Evolutionary conservation across 2,113 vertebrate species (phyloP).

Genomic region (Hemicordylus capensis): DNA sequence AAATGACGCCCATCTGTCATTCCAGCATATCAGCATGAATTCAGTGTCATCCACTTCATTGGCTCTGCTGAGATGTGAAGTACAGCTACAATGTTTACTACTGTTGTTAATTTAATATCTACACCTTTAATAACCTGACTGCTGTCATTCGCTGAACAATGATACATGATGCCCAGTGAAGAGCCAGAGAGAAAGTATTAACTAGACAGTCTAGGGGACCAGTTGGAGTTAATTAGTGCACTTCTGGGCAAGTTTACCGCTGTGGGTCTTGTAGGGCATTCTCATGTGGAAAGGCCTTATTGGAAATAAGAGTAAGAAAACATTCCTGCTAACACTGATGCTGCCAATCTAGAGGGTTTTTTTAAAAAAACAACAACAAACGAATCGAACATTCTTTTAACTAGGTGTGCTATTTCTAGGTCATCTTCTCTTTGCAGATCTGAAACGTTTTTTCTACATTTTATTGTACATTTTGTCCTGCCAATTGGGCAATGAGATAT

Average conservation of each 20-base stretch:
- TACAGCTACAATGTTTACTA: constrained; percentile 85
- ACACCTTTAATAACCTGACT: constrained; percentile 88
- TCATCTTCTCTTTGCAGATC: constrained; percentile 25
- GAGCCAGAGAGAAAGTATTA: constrained; percentile 75
- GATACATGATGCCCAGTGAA: constrained; percentile 81
- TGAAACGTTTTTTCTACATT: not conserved
- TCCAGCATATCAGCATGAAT: constrained; percentile 83
- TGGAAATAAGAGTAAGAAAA: constrained; percentile 60
- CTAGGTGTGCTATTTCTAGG: constrained; percentile 34
- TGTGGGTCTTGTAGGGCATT: constrained; percentile 57
- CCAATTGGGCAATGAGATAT: too few species aligned
- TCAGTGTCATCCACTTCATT: constrained; percentile 86
- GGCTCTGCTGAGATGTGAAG: constrained; percentile 83
- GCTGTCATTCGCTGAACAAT: constrained; percentile 82
- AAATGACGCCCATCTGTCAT: constrained; percentile 92
- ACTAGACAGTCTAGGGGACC: constrained; percentile 65
- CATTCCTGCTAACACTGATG: constrained; percentile 38
- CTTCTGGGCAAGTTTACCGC: constrained; percentile 60
- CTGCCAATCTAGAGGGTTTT: constrained; percentile 57
- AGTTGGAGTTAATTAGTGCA: constrained; percentile 77
- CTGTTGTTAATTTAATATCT: constrained; percentile 89
- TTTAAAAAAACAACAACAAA: too few species aligned
- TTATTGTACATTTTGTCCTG: too few species aligned
- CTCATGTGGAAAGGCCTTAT: constrained; percentile 52
- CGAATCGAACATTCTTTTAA: constrained; percentile 42